These are phyloP conservation scores for Dolichoris vasculosae DNA, from an alignment of 1,140 invertebrate genomes.

Conservation along the genomic window DNA sequence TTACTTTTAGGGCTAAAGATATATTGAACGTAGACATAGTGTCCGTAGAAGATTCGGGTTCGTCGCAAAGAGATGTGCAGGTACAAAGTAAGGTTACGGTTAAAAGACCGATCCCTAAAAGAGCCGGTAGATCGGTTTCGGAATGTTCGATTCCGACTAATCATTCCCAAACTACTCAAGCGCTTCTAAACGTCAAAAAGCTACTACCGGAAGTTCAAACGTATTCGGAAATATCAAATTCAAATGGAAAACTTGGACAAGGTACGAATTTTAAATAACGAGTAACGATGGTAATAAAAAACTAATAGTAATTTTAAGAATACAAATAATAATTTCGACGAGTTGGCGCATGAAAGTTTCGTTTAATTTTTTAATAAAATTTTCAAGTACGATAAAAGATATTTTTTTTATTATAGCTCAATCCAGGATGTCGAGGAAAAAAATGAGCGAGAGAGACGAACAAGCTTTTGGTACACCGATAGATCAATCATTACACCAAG, in stretches of 20 bases:
- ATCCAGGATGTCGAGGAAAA: constrained; percentile 60
- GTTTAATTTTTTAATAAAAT: neutral
- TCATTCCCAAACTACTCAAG: constrained; percentile 55
- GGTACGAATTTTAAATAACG: constrained; percentile 54
- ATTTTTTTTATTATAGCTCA: neutral
- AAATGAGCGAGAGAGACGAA: constrained; percentile 74
- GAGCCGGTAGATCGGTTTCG: constrained; percentile 73
- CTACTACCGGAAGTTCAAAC: constrained; percentile 54
- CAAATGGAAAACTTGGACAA: constrained; percentile 66
- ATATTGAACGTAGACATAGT: constrained; percentile 79
- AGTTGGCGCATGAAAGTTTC: neutral
- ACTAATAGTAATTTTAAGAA: too few species aligned
- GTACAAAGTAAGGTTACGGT: constrained; percentile 74
- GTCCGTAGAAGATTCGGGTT: constrained; percentile 72
- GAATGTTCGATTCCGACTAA: constrained; percentile 67
- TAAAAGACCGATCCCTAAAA: constrained; percentile 76
- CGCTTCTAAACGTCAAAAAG: constrained; percentile 61
- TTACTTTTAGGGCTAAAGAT: constrained; percentile 74
- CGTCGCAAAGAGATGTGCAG: constrained; percentile 59
- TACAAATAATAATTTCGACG: neutral
- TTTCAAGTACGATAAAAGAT: neutral
- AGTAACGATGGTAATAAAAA: too few species aligned
- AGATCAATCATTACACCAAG: constrained; percentile 78
- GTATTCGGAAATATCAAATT: constrained; percentile 59
- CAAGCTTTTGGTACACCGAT: constrained; percentile 79